Evolutionary conservation across 1,140 invertebrate species (phyloP).

Genomic region (Pseudoatta argentina): DNA sequence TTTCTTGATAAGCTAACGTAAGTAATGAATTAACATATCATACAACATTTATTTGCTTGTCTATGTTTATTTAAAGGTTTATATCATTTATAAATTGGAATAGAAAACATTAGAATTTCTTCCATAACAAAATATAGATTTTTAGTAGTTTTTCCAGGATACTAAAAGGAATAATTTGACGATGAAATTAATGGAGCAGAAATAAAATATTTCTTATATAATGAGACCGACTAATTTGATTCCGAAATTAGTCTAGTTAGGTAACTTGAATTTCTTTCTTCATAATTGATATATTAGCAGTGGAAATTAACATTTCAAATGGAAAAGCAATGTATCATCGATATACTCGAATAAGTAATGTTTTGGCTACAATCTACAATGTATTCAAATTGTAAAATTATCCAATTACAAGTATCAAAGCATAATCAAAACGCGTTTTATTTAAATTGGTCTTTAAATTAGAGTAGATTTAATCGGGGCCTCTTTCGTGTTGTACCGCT

Average conservation of each 20-base stretch:
- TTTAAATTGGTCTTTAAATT: slow-evolving; percentile 43
- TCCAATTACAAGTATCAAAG: slow-evolving; percentile 3
- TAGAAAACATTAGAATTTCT: not conserved
- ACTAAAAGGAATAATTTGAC: not conserved
- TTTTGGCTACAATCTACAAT: not conserved
- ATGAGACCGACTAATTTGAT: slow-evolving; percentile 11
- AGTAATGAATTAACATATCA: not conserved
- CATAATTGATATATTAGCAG: not conserved
- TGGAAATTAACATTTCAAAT: not conserved
- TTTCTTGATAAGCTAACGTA: not conserved
- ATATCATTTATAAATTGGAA: not conserved
- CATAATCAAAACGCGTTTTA: slow-evolving; percentile 14
- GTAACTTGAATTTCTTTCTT: not conserved
- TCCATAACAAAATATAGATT: not conserved
- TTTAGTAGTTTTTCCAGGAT: not conserved
- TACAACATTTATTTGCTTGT: no score
- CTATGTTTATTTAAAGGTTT: no score
- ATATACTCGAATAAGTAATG: slow-evolving; percentile 1
- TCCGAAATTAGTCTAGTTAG: not conserved
- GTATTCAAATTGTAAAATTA: slow-evolving; percentile 21
- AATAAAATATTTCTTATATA: slow-evolving; percentile 20
- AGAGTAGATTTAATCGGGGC: slow-evolving; percentile 73
- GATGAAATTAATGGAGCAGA: not conserved
- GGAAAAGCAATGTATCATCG: slow-evolving; percentile 1
- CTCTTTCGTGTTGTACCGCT: slow-evolving; percentile 70